Base-by-base conservation (phyloP, 2,888 invertebrate genomes). In the Fabriciana adippe region DNA sequence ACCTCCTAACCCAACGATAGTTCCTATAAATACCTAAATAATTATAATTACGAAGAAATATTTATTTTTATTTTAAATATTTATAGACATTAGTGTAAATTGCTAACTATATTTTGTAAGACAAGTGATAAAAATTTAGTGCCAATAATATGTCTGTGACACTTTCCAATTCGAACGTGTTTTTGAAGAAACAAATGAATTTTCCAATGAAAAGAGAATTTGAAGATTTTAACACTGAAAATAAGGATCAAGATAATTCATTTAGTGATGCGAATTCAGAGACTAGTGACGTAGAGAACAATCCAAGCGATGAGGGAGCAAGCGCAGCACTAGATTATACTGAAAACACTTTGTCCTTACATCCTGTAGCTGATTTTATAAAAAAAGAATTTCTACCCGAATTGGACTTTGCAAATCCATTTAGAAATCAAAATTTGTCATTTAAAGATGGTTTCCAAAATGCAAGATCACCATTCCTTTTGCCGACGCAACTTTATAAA, bases 401-500 rank as follows among this genome's bases (percentile, higher is more conserved):
- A 11, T 87, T 93, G 56, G 84, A 90, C 72, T 92, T 92, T 65
- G 77, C 82, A 5, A 92, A 91, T 78, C 89, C 91, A 1, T 92
- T 92, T 77, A 79, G 91, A 72, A 89, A 86, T 72, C 91, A 91
- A 65, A 89, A 84, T 75, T 74, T 92, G 18, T 75, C 79, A 0
- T 92, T 91, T 61, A 92, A 92, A 71, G 87, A 92, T 80, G 84
- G 87, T 0, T 88, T 90, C 64, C 87, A 88, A 65, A 87, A 82
- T 69, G 70, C 79, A 1, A 78, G 87, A 63, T 87, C 93, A 0
- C 93, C 94, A 16, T 95, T 95, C 78, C 85, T 96, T 63, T 89
- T 96, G 72, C 96, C 96, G 13, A 95, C 96, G 66, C 96, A 97
- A 80, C 92, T 97, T 76, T 96, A 97, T 82, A 96, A 96, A 86